Evolutionary conservation across 2,888 invertebrate species (phyloP), one percentile per base, ranked within the genome.

Genomic region (Caenorhabditis sinica): DNA sequence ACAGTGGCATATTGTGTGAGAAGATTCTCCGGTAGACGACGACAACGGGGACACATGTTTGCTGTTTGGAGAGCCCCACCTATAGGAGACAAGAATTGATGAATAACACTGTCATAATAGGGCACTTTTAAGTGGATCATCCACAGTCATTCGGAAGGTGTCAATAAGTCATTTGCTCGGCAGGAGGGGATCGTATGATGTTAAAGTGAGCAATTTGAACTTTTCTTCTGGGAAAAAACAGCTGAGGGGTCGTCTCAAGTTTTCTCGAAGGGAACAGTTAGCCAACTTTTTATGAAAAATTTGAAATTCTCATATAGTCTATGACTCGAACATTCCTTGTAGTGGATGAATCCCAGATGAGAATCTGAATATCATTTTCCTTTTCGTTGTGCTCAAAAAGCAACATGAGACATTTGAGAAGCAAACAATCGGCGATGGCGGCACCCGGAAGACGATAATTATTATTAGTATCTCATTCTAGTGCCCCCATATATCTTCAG

Each of bases 71-170:
- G 33, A 28, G n/a, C 23, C 20, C 23, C 23, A 6, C 23, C 20
- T 23, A 23, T 51, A 9, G 6, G 53, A 25, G 17, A 23, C 33
- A 20, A 33, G 49, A 49, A 45, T 49, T 33, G 66, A 74, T 66
- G 68, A 77, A 77, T 77, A 77, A 79, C 79, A 63, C 61, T 79
- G 71, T 72, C 71, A 71, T 71, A 72, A 72, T 72, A 71, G 63
- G 71, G 53, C 71, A 53, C 66, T 68, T 77, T 66, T 17, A 40
- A 66, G 58, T 65, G 58, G 58, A 56, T 75, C 75, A 75, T 75
- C 69, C 56, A 56, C 69, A 69, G 69, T 69, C 69, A 69, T 69
- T 51, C 56, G 25, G 23, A 3, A 63, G 75, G 75, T 75, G 75
- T 75, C 75, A 75, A 75, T 56, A 75, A 61, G 60, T 43, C 17